Base-by-base conservation (phyloP, 2,113 vertebrate species). In the Taurulus bubalis region DNA sequence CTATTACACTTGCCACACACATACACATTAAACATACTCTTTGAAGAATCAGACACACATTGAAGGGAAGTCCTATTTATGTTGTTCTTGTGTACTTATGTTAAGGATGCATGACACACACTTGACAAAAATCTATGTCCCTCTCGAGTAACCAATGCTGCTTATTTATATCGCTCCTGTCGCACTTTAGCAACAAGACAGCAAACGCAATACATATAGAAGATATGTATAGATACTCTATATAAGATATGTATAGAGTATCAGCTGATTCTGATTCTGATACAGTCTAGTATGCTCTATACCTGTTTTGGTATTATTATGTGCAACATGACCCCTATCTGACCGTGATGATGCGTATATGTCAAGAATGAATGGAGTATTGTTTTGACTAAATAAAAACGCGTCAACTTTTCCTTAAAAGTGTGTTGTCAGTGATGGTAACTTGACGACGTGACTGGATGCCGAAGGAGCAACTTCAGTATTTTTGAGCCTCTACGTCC, bases 401-500 rank as follows among this genome's bases (percentile, higher is more conserved):
- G 59, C 20, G 1, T 26, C 20, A 9, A 11, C 4, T 22, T 56
- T 30, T 45, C 9, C 16, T 49, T 63, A 2, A 18, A 30, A 40
- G 6, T 40, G n/a, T 34, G 24, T 15, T 36, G 42, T 62, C 36
- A 72, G 2, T 66, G 20, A 1, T 0, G 10, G 24, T 32, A 40
- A 67, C 40, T 26, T 34, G 8, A 56, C 24, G 18, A 34, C 14
- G 2, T 7, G 22, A 4, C 6, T 59, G 3, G 8, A 26, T 11
- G 26, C 51, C 32, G 20, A 24, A 30, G 8, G 0, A 9, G 11
- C 20, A 26, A 10, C 42, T n/a, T 53, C 16, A 36, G n/a, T 86
- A 53, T 84, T 80, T 88, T 84, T 67, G 24, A 90, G 83, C 32
- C 45, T 18, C 62, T 32, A 58, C 4, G 80, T 62, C 30, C 85